Evolutionary conservation across 2,797 vertebrate genomes (phyloP).

Genomic region (Enteromius trimaculatus): DNA sequence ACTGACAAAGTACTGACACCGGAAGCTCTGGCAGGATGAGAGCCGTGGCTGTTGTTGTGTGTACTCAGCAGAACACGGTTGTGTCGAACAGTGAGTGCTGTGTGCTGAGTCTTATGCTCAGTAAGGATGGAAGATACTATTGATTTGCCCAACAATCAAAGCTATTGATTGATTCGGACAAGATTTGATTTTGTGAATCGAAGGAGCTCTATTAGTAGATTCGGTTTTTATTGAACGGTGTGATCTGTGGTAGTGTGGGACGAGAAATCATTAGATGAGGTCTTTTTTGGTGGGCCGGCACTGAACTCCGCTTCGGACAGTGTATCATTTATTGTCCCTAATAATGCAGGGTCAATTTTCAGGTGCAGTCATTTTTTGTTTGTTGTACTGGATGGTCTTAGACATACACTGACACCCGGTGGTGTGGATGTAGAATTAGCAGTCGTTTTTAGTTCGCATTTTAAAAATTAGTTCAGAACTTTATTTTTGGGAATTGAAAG

Average conservation of each 20-base stretch:
- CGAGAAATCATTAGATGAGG: neutral
- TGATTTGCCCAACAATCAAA: constrained; percentile 26
- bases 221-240: constrained; percentile 28
- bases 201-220: constrained; percentile 32
- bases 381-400: neutral
- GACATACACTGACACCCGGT: neutral
- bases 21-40: constrained; percentile 46
- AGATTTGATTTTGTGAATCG: constrained; percentile 29
- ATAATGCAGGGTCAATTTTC: neutral
- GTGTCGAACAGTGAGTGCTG: constrained; percentile 29
- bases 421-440: neutral
- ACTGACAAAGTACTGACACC: constrained; percentile 45
- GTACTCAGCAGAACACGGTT: constrained; percentile 40
- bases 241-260: constrained; percentile 27
- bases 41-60: constrained; percentile 40
- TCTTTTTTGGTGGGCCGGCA: neutral
- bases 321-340: neutral
- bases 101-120: constrained; percentile 17
- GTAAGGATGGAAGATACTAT: constrained; percentile 22
- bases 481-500: constrained; percentile 1
- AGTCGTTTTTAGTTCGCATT: neutral
- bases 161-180: constrained; percentile 26
- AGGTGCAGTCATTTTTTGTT: neutral
- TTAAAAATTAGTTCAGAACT: neutral
- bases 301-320: neutral